Evolutionary conservation across 2,113 vertebrate genomes (phyloP).

Genomic region (Corynorhinus townsendii): DNA sequence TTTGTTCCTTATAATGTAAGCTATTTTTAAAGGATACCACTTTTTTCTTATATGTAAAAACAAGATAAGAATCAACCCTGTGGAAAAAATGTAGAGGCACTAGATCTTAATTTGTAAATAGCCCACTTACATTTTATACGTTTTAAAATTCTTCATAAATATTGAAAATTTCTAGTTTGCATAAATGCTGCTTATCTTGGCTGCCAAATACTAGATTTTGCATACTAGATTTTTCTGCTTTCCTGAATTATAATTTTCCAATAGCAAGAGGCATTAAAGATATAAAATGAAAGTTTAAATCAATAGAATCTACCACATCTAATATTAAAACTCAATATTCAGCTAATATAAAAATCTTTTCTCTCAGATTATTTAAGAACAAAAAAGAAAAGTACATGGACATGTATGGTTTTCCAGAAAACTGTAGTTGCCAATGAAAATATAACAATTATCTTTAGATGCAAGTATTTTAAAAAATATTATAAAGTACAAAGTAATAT

Average conservation of each 20-base stretch:
- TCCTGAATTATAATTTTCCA: constrained; percentile 68
- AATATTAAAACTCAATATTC: constrained; percentile 60
- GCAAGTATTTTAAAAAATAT: not conserved
- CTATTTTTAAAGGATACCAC: not conserved
- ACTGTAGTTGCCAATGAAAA: not conserved
- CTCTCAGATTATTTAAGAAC: constrained; percentile 46
- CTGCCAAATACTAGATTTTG: constrained; percentile 68
- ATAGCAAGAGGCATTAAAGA: constrained; percentile 56
- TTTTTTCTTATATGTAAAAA: not conserved
- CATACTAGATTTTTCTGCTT: constrained; percentile 69
- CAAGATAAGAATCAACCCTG: constrained; percentile 23
- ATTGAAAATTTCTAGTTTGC: constrained; percentile 60
- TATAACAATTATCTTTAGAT: not conserved
- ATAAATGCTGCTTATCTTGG: constrained; percentile 69
- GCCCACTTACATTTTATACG: constrained; percentile 2
- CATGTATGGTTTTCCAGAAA: constrained; percentile 40
- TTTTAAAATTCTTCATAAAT: constrained; percentile 47
- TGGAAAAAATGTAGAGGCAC: constrained; percentile 27
- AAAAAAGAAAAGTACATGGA: constrained; percentile 17
- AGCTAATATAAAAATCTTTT: constrained; percentile 29
- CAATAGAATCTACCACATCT: constrained; percentile 41
- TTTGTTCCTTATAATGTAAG: not conserved
- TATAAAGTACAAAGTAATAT: not conserved
- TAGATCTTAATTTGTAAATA: not conserved
- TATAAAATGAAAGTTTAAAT: constrained; percentile 67